Evolutionary conservation across 2,888 invertebrate species (phyloP).

Genomic region (Epinotia demarniana): DNA sequence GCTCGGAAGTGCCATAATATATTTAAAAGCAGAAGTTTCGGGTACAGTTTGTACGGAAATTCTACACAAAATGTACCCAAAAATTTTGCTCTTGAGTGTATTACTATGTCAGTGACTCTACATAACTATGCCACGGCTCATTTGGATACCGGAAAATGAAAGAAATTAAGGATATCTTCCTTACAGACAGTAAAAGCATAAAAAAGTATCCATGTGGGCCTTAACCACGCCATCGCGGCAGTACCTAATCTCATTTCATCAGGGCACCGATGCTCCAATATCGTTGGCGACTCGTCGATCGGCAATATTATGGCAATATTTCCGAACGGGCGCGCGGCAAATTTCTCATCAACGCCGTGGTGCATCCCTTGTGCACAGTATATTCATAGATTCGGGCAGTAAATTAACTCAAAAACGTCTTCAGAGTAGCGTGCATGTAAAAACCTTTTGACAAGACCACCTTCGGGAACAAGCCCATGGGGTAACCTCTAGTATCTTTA

Average conservation of each 20-base stretch:
- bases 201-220: background rate
- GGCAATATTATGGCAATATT: slow-evolving; percentile 56
- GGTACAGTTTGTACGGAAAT: too few species aligned
- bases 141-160: too few species aligned
- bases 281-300: slow-evolving; percentile 31
- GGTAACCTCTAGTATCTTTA: too few species aligned
- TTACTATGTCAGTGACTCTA: too few species aligned
- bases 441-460: background rate
- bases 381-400: background rate
- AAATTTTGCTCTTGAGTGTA: too few species aligned
- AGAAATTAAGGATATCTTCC: background rate
- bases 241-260: slow-evolving; percentile 29
- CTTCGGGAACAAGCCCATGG: too few species aligned
- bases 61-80: too few species aligned
- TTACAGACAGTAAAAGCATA: background rate
- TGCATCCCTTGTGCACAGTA: slow-evolving; percentile 15
- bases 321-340: slow-evolving; percentile 72
- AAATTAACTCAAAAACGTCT: background rate
- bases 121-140: too few species aligned
- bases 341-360: slow-evolving; percentile 70
- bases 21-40: too few species aligned
- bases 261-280: slow-evolving; percentile 9
- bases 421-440: background rate
- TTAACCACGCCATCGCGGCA: slow-evolving; percentile 30
- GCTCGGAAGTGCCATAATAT: too few species aligned